Conservation (phyloP, 2,797 vertebrate genomes). For the Nannoperca australis region DNA sequence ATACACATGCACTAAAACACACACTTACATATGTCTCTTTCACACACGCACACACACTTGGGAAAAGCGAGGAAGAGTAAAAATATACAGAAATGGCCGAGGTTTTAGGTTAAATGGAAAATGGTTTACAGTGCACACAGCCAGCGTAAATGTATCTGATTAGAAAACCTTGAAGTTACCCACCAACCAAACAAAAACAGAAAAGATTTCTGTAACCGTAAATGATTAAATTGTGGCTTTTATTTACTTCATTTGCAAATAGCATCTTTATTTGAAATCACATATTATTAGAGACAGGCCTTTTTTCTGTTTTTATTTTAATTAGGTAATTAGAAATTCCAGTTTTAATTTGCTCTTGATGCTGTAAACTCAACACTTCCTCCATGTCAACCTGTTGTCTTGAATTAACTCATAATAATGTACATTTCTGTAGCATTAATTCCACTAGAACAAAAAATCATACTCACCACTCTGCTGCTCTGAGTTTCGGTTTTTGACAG, state of each 20-base stretch:
- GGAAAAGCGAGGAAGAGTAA: background rate
- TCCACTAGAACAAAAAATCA: background rate
- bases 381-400: background rate
- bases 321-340: background rate
- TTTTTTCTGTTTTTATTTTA: background rate
- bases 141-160: slow-evolving; percentile 17
- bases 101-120: slow-evolving; percentile 23
- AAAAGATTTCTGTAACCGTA: background rate
- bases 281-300: background rate
- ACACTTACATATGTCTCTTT: slow-evolving; percentile 41
- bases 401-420: background rate
- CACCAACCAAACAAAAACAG: background rate
- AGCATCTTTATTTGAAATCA: background rate
- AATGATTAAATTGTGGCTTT: background rate
- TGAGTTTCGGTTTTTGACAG: background rate
- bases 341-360: too few relatives aligned
- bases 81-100: background rate
- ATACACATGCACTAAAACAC: slow-evolving; percentile 42
- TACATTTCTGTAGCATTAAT: background rate
- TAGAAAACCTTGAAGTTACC: background rate
- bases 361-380: background rate
- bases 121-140: background rate
- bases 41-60: slow-evolving; percentile 6
- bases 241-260: background rate
- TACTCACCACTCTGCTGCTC: background rate